These are phyloP conservation scores for Beroe ovata DNA, from an alignment of 37 sponge, comb jelly and placozoan genomes.

Conservation along the genomic window DNA sequence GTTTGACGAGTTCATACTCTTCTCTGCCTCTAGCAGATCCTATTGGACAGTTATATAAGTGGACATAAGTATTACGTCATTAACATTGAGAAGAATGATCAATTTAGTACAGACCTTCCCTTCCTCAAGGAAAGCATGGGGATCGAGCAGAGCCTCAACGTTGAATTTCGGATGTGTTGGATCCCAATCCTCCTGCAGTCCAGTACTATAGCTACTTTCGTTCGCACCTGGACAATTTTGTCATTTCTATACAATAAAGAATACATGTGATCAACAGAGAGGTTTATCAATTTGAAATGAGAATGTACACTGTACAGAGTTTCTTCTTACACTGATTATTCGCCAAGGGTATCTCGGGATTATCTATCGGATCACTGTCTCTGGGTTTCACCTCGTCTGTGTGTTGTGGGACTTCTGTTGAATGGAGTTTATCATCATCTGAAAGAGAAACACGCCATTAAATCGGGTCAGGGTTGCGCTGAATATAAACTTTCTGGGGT, in stretches of 20 bases:
- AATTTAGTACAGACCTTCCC: conserved; percentile 21
- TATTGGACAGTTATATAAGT: neutral
- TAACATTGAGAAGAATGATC: too few relatives aligned
- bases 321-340: conserved; percentile 29
- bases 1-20: conserved; percentile 24
- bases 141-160: conserved; percentile 42
- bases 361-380: conserved; percentile 22
- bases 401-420: conserved; percentile 24
- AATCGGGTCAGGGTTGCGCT: too few relatives aligned
- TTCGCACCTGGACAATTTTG: conserved; percentile 24
- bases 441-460: too few relatives aligned
- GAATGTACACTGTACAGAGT: too few relatives aligned
- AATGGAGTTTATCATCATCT: conserved; percentile 66
- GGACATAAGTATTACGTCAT: too few relatives aligned
- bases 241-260: too few relatives aligned
- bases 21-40: conserved; percentile 61
- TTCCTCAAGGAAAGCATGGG: conserved; percentile 43
- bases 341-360: conserved; percentile 4
- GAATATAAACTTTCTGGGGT: too few relatives aligned
- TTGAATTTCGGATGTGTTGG: conserved; percentile 64
- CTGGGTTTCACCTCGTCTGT: neutral
- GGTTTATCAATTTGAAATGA: too few relatives aligned
- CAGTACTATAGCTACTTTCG: conserved; percentile 57
- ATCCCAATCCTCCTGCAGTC: conserved; percentile 58
- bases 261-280: too few relatives aligned